These are phyloP conservation scores for Ectemnius lituratus DNA, from an alignment of 2,888 invertebrate genomes.

Conservation along the genomic window DNA sequence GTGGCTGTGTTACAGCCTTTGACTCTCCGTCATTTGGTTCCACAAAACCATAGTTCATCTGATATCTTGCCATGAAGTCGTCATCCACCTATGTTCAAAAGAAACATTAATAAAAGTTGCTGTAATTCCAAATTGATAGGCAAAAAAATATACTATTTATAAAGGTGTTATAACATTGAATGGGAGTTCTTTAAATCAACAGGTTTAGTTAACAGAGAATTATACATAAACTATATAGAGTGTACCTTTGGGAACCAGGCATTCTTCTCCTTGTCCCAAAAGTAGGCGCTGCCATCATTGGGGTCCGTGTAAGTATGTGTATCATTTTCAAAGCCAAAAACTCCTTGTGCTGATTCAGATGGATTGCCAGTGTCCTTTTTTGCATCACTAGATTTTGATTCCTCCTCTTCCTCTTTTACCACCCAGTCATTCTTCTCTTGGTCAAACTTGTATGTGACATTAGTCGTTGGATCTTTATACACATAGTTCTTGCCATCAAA, in stretches of 20 bases:
- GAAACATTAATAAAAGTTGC: constrained; percentile 27
- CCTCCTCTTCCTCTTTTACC: constrained; percentile 66
- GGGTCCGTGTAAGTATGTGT: constrained; percentile 89
- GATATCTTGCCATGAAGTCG: constrained; percentile 97
- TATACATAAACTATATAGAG: not conserved
- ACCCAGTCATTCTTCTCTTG: constrained; percentile 82
- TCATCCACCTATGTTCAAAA: constrained; percentile 85
- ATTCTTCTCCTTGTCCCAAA: constrained; percentile 93
- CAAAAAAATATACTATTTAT: not conserved
- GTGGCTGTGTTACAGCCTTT: constrained; percentile 65
- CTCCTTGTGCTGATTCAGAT: constrained; percentile 64
- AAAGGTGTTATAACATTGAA: not conserved
- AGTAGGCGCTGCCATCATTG: constrained; percentile 91
- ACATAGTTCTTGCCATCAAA: constrained; percentile 76
- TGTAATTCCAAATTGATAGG: not conserved
- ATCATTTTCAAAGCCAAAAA: constrained; percentile 87
- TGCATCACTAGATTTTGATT: constrained; percentile 55
- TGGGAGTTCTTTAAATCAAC: too few species aligned
- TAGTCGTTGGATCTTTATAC: constrained; percentile 68
- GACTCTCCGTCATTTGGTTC: constrained; percentile 79
- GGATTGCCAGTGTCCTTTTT: constrained; percentile 13
- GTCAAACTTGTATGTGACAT: constrained; percentile 81
- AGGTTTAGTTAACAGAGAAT: too few species aligned
- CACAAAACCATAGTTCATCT: constrained; percentile 94
- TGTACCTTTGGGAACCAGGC: constrained; percentile 96